Conservation (phyloP, 1,140 invertebrate species). For the Aphelenchoides besseyi region DNA sequence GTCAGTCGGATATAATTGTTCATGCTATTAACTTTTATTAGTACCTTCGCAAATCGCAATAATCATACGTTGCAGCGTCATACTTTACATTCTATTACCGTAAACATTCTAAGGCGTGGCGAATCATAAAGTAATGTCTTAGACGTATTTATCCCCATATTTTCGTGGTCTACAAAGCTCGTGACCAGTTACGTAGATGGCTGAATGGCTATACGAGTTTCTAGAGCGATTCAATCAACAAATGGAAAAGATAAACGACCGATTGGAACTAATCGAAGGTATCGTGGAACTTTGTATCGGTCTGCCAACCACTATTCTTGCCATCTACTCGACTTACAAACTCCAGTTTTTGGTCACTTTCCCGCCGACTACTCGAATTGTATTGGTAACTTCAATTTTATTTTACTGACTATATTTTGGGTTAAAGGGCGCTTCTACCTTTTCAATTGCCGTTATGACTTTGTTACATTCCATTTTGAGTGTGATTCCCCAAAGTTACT, state of each 20-base stretch:
- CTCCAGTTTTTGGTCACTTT: constrained; percentile 2
- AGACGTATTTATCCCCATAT: too few relatives aligned
- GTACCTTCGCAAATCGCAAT: too few relatives aligned
- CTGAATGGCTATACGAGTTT: too few relatives aligned
- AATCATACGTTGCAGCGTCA: too few relatives aligned
- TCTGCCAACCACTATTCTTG: background rate
- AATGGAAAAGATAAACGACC: background rate
- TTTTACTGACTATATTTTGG: background rate
- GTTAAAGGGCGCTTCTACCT: background rate
- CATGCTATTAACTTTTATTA: too few relatives aligned
- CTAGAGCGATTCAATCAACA: too few relatives aligned
- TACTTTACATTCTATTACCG: too few relatives aligned
- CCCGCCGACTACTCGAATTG: constrained; percentile 4
- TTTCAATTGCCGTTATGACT: background rate
- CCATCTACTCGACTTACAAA: constrained; percentile 12
- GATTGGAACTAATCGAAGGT: background rate
- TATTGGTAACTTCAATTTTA: background rate
- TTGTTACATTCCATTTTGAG: background rate
- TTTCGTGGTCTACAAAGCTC: too few relatives aligned
- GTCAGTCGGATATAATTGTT: too few relatives aligned
- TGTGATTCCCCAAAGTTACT: background rate
- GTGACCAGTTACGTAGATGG: too few relatives aligned
- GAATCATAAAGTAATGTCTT: too few relatives aligned
- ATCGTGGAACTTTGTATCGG: background rate
- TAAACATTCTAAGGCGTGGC: too few relatives aligned